Evolutionary conservation across 2,113 vertebrate species (phyloP).

Genomic region (Trogon melanurus): DNA sequence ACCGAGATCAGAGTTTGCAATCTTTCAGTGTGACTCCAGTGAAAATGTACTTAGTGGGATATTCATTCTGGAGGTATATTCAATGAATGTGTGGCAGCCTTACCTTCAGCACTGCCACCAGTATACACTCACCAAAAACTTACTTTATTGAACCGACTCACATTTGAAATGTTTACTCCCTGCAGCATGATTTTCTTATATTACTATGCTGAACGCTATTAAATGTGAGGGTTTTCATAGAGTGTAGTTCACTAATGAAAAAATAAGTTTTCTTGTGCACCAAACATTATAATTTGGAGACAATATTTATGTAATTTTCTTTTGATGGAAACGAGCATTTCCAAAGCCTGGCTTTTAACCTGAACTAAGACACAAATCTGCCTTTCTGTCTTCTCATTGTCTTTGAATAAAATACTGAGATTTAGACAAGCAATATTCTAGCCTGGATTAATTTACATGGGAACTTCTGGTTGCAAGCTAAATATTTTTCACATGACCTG

Average conservation of each 20-base stretch:
- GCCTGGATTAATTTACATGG: background rate
- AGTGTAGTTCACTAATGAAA: background rate
- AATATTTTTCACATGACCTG: background rate
- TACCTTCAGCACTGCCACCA: background rate
- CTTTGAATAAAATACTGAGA: background rate
- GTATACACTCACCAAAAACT: background rate
- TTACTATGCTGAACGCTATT: background rate
- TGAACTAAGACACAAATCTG: background rate
- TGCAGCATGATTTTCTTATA: background rate
- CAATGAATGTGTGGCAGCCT: background rate
- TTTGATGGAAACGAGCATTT: background rate
- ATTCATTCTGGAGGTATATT: background rate
- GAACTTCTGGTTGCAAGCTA: background rate
- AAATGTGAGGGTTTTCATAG: background rate
- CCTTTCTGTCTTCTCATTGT: background rate
- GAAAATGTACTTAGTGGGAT: conserved; percentile 14
- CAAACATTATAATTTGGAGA: background rate
- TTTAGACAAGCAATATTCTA: background rate
- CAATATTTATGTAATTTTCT: background rate
- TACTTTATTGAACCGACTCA: background rate
- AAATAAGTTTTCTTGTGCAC: background rate
- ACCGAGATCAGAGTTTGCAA: background rate
- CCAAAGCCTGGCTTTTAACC: background rate
- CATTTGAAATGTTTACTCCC: background rate
- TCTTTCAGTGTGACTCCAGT: background rate